Percentiles rank a stretch among this genome's conserved stretches.
phyloP scores from a whole-genome alignment of 1,140 invertebrate species.

The Gryllus bimaculatus region DNA sequence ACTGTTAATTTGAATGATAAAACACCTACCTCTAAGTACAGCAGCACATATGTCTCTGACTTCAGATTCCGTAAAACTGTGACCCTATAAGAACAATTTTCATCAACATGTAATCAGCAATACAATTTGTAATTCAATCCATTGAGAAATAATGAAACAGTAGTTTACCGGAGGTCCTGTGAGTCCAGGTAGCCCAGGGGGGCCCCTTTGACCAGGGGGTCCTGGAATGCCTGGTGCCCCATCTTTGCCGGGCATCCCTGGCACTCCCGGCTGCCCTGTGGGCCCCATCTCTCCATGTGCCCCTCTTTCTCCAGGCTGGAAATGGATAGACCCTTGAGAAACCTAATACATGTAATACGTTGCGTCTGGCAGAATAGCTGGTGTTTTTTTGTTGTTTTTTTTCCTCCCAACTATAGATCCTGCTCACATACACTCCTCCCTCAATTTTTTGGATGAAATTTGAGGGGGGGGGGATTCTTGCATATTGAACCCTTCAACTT shows the following conservation, averaged over 20 bases:
- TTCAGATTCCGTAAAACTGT: conserved; percentile 42
- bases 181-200: conserved; percentile 43
- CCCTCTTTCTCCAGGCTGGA: conserved; percentile 42
- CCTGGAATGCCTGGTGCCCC: conserved; percentile 38
- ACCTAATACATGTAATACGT: too few relatives aligned
- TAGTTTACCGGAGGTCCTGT: conserved; percentile 36
- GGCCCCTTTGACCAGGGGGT: conserved; percentile 35
- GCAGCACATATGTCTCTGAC: conserved; percentile 45
- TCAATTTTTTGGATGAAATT: too few relatives aligned
- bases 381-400: too few relatives aligned
- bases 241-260: conserved; percentile 37
- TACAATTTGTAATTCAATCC: not conserved
- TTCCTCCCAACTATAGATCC: too few relatives aligned
- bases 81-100: conserved; percentile 34
- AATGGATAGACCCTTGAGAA: too few relatives aligned
- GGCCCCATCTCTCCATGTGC: conserved; percentile 40
- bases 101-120: not conserved
- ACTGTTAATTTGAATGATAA: not conserved
- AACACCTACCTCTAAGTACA: conserved; percentile 44
- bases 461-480: too few relatives aligned
- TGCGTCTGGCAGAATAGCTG: too few relatives aligned
- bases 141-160: not conserved
- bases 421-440: too few relatives aligned
- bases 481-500: too few relatives aligned
- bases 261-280: conserved; percentile 34